Percentiles rank a stretch among this genome's conserved stretches.
phyloP scores from a whole-genome alignment of 2,113 vertebrate genomes.

The Macrotus californicus region DNA sequence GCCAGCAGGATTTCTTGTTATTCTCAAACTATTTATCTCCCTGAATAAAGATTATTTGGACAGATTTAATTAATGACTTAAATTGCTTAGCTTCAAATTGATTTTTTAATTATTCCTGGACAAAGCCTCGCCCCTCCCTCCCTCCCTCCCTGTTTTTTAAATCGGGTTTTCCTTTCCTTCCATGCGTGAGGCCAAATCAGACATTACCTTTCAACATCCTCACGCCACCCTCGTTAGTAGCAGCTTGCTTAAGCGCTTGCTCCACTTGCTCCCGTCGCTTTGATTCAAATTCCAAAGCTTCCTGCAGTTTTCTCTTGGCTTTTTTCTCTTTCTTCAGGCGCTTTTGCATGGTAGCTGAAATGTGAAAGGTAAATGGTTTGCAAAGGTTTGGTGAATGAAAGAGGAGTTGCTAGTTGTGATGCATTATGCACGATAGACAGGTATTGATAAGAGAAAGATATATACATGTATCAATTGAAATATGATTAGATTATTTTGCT shows the following conservation, averaged over 20 bases:
- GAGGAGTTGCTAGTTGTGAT: neutral
- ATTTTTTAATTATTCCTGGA: slow-evolving; percentile 66
- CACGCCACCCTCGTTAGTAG: slow-evolving; percentile 82
- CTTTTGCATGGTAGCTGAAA: slow-evolving; percentile 90
- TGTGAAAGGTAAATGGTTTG: neutral
- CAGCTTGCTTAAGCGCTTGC: slow-evolving; percentile 87
- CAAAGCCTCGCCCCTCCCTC: neutral
- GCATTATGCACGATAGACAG: neutral
- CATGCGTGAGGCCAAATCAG: neutral
- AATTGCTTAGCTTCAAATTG: slow-evolving; percentile 58
- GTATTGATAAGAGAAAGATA: neutral
- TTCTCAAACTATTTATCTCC: slow-evolving; percentile 53
- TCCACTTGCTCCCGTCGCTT: slow-evolving; percentile 91
- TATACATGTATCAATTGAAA: neutral
- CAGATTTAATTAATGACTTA: slow-evolving; percentile 57
- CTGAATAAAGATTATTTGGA: slow-evolving; percentile 53
- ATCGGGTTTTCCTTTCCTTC: slow-evolving; percentile 41
- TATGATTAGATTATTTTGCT: neutral
- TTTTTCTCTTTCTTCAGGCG: slow-evolving; percentile 94
- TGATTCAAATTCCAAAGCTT: slow-evolving; percentile 90
- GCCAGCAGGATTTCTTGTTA: slow-evolving; percentile 66
- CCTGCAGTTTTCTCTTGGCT: slow-evolving; percentile 93
- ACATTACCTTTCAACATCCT: slow-evolving; percentile 86
- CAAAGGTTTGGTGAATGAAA: neutral
- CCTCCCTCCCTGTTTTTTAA: neutral